These are phyloP conservation scores for Drosophila lacertosa DNA, from an alignment of 1,140 invertebrate genomes.

Conservation along the genomic window DNA sequence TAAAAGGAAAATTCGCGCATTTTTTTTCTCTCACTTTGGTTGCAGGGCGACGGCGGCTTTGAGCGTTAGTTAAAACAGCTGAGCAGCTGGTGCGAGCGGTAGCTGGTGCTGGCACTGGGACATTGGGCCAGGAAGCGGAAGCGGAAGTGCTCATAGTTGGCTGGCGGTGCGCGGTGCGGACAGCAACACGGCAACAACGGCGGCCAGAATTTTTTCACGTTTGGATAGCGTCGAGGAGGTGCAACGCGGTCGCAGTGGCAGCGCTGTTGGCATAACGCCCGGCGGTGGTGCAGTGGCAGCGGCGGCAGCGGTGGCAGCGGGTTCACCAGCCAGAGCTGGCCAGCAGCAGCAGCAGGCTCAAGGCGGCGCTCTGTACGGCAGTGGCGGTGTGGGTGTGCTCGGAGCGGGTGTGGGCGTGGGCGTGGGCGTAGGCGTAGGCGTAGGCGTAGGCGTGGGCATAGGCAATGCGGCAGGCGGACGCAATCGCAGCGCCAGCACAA, in stretches of 20 bases:
- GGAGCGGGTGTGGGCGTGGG: slow-evolving; percentile 38
- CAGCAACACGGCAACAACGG: slow-evolving; percentile 81
- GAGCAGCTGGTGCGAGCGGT: slow-evolving; percentile 7
- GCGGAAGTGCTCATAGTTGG: slow-evolving; percentile 36
- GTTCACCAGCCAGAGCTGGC: slow-evolving; percentile 73
- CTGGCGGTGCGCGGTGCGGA: slow-evolving; percentile 29
- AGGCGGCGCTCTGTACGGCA: slow-evolving; percentile 42
- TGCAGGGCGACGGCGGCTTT: slow-evolving; percentile 3
- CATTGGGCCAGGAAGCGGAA: too few species aligned
- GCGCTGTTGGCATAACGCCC: slow-evolving; percentile 73
- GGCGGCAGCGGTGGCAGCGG: slow-evolving; percentile 66
- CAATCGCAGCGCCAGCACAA: slow-evolving; percentile 72
- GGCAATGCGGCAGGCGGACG: slow-evolving; percentile 42
- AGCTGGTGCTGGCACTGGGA: slow-evolving; percentile 14
- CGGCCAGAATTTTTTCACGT: slow-evolving; percentile 83
- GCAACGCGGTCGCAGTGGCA: slow-evolving; percentile 82
- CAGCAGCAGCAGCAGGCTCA: slow-evolving; percentile 57
- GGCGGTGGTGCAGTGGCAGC: slow-evolving; percentile 39
- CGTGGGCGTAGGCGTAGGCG: slow-evolving; percentile 36
- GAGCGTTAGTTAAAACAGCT: background rate
- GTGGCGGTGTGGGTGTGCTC: slow-evolving; percentile 27
- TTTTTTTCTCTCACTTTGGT: slow-evolving; percentile 3
- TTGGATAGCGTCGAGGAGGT: slow-evolving; percentile 83
- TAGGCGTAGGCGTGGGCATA: slow-evolving; percentile 44
- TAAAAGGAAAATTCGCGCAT: slow-evolving; percentile 56